A percentile compares a stretch with the other conserved stretches of the same genome.
Conservation (phyloP, 2,888 invertebrate genomes). For the Drosophila parthenogenetica region DNA sequence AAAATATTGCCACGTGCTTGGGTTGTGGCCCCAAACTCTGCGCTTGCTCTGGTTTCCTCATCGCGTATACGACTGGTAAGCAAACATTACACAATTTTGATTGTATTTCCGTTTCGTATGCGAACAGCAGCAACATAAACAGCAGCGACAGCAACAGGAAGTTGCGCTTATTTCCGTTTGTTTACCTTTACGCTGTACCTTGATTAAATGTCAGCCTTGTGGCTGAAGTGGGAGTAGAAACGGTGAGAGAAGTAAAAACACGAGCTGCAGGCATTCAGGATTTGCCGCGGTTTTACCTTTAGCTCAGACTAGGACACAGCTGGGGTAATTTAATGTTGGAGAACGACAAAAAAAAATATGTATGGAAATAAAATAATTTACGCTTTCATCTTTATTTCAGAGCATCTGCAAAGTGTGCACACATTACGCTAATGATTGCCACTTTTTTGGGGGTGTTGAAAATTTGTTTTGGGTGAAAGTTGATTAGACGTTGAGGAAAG, state of each 20-base stretch:
- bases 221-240: background rate
- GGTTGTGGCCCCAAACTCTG: background rate
- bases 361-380: slow-evolving; percentile 40
- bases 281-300: slow-evolving; percentile 37
- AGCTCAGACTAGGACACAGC: slow-evolving; percentile 8
- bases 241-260: background rate
- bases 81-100: slow-evolving; percentile 80
- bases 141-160: slow-evolving; percentile 72
- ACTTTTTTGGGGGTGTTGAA: background rate
- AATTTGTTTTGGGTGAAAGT: background rate
- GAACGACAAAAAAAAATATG: slow-evolving; percentile 12
- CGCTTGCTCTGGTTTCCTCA: slow-evolving; percentile 2
- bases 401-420: slow-evolving; percentile 28
- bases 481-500: background rate
- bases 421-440: slow-evolving; percentile 47
- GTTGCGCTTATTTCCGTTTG: slow-evolving; percentile 81
- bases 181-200: slow-evolving; percentile 77
- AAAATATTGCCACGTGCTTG: slow-evolving; percentile 24
- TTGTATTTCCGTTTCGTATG: slow-evolving; percentile 79
- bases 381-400: slow-evolving; percentile 34
- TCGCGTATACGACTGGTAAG: slow-evolving; percentile 43
- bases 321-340: slow-evolving; percentile 41
- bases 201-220: slow-evolving; percentile 74
- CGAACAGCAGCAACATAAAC: slow-evolving; percentile 51
- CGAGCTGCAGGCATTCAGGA: slow-evolving; percentile 12